These are phyloP conservation scores for Euplexia lucipara DNA, from an alignment of 2,888 invertebrate species.

Conservation along the genomic window DNA sequence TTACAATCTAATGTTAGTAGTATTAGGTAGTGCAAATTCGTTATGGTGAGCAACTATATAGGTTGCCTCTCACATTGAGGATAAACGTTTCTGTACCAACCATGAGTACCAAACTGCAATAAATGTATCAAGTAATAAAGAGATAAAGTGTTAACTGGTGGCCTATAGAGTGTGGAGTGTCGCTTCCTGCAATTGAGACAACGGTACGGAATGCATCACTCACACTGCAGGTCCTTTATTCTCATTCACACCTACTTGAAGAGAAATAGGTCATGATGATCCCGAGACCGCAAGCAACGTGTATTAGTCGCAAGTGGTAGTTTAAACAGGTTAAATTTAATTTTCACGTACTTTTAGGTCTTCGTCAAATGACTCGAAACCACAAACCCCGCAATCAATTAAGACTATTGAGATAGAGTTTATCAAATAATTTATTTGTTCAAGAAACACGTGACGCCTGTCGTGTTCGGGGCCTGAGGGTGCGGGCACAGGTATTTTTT, in stretches of 20 bases:
- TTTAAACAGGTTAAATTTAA: constrained; percentile 5
- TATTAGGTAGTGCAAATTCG: constrained; percentile 1
- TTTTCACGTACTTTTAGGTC: too few relatives aligned
- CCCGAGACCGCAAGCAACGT: constrained; percentile 9
- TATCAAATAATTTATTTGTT: too few relatives aligned
- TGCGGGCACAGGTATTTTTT: too few relatives aligned
- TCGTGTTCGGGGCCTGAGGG: too few relatives aligned
- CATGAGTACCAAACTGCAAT: constrained; percentile 4
- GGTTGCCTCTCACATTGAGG: background rate
- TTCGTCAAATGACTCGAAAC: background rate
- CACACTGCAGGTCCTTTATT: constrained; percentile 16
- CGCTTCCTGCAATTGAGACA: constrained; percentile 47
- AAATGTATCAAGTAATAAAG: constrained; percentile 1
- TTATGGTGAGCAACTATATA: too few relatives aligned
- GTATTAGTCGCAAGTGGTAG: background rate
- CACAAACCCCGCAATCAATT: too few relatives aligned
- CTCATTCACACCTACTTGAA: constrained; percentile 5
- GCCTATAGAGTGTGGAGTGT: background rate
- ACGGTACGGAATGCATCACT: constrained; percentile 16
- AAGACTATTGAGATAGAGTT: too few relatives aligned
- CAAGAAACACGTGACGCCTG: too few relatives aligned
- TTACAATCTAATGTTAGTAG: constrained; percentile 9
- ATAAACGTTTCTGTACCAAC: background rate
- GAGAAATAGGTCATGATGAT: constrained; percentile 18
- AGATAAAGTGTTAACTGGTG: constrained; percentile 6